These are phyloP conservation scores for Melikaiella ostensackeni DNA, from an alignment of 2,888 invertebrate genomes.

Conservation along the genomic window DNA sequence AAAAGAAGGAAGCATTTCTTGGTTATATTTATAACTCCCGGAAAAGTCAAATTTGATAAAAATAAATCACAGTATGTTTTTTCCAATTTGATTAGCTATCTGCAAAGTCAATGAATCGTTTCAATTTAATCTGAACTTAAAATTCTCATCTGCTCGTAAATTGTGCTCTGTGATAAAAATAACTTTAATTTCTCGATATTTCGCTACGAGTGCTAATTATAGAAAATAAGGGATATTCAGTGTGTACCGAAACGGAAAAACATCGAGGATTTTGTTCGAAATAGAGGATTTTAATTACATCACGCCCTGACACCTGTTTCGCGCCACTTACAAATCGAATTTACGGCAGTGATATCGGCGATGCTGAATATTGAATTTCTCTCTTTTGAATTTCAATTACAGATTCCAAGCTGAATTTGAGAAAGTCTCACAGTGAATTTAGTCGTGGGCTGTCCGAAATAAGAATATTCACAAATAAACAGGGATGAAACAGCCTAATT, in stretches of 20 bases:
- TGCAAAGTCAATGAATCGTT: too few species aligned
- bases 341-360: neutral
- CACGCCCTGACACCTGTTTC: slow-evolving; percentile 21
- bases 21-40: too few species aligned
- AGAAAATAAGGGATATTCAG: neutral
- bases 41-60: too few species aligned
- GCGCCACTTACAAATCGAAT: slow-evolving; percentile 15
- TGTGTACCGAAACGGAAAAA: too few species aligned
- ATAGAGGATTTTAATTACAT: slow-evolving; percentile 24
- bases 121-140: neutral
- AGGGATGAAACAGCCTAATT: too few species aligned
- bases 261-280: neutral
- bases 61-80: too few species aligned
- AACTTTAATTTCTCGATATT: neutral
- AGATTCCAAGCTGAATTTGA: neutral
- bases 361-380: neutral
- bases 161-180: slow-evolving; percentile 1
- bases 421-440: neutral
- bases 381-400: slow-evolving; percentile 5
- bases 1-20: too few species aligned
- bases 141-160: neutral
- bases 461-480: too few species aligned
- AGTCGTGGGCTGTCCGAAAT: neutral
- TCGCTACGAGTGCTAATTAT: too few species aligned
- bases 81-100: too few species aligned